These are phyloP conservation scores for Phrynocephalus forsythii DNA, from an alignment of 2,797 vertebrate species.

Conservation along the genomic window DNA sequence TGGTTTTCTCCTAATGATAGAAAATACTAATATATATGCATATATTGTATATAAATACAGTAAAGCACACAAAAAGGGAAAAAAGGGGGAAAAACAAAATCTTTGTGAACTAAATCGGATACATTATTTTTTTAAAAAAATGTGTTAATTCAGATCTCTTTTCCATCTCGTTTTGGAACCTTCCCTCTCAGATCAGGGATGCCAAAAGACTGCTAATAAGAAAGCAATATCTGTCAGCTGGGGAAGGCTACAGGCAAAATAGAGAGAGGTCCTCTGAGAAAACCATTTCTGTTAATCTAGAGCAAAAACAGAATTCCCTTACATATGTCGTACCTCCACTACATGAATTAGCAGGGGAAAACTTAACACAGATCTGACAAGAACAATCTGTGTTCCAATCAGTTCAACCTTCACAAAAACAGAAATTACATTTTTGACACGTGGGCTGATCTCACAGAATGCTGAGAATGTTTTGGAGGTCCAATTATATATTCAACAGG, in stretches of 20 bases:
- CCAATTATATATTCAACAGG: background rate
- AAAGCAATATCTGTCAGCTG: background rate
- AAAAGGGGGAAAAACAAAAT: too few relatives aligned
- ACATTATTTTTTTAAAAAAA: too few relatives aligned
- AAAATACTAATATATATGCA: too few relatives aligned
- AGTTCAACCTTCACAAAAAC: fast-evolving
- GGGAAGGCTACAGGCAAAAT: background rate
- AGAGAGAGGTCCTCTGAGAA: background rate
- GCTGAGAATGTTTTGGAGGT: fast-evolving
- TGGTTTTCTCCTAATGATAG: too few relatives aligned
- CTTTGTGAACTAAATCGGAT: too few relatives aligned
- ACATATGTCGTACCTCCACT: background rate
- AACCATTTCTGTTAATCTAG: background rate
- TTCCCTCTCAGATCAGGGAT: background rate
- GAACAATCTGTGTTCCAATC: constrained; percentile 7
- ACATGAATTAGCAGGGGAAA: background rate
- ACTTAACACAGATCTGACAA: background rate
- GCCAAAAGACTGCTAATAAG: background rate
- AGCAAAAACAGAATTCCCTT: background rate
- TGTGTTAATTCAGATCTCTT: too few relatives aligned
- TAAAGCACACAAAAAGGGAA: too few relatives aligned
- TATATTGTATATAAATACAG: too few relatives aligned
- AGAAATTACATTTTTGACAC: background rate
- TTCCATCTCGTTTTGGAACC: too few relatives aligned
- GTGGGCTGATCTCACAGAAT: background rate